Evolutionary conservation across 2,797 vertebrate genomes (phyloP).

Genomic region (Parotocinclus haroldoi): DNA sequence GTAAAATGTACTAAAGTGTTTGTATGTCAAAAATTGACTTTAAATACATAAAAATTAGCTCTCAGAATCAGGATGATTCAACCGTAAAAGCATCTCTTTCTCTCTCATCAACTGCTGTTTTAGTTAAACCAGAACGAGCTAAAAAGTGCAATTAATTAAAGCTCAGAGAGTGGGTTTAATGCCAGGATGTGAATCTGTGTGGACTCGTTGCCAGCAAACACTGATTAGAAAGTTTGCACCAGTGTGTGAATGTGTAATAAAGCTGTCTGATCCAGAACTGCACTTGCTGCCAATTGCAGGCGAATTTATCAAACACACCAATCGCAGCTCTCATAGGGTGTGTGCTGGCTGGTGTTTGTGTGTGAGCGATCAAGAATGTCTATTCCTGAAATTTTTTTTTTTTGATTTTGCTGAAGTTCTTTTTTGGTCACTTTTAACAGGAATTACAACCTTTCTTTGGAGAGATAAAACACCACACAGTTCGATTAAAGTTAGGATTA

Average conservation of each 20-base stretch:
- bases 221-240: slow-evolving; percentile 32
- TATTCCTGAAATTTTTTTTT: too few relatives aligned
- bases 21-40: too few relatives aligned
- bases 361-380: background rate
- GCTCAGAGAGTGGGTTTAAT: slow-evolving; percentile 11
- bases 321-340: background rate
- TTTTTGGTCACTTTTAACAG: too few relatives aligned
- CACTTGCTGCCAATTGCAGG: slow-evolving; percentile 15
- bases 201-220: slow-evolving; percentile 19
- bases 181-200: slow-evolving; percentile 14
- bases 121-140: slow-evolving; percentile 19
- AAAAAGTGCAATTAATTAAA: slow-evolving; percentile 39
- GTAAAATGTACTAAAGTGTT: too few relatives aligned
- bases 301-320: slow-evolving; percentile 16
- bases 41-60: too few relatives aligned
- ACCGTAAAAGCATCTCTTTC: background rate
- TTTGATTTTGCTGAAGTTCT: too few relatives aligned
- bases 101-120: slow-evolving; percentile 4
- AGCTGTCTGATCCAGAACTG: slow-evolving; percentile 27
- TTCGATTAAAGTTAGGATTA: too few relatives aligned
- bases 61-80: too few relatives aligned
- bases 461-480: too few relatives aligned
- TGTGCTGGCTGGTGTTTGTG: background rate
- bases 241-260: slow-evolving; percentile 35
- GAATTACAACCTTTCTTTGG: too few relatives aligned